Conservation (phyloP, 2,113 vertebrate species). For the Riparia riparia region DNA sequence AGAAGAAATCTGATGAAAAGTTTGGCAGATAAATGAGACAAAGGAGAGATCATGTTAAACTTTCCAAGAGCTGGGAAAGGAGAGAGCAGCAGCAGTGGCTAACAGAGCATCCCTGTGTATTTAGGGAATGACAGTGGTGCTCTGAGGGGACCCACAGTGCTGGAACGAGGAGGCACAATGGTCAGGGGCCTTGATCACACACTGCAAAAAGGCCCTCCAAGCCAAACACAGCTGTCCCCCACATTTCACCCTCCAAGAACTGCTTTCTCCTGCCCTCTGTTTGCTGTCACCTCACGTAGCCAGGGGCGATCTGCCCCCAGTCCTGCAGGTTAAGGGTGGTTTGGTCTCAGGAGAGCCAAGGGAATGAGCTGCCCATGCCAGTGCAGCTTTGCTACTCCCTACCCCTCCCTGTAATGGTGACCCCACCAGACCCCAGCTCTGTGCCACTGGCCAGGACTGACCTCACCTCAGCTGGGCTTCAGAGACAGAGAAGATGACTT, state of each 20-base stretch:
- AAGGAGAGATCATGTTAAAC: background rate
- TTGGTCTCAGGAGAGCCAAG: background rate
- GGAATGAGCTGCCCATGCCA: background rate
- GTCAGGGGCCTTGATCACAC: background rate
- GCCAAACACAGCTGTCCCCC: background rate
- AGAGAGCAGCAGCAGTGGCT: background rate
- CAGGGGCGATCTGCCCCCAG: background rate
- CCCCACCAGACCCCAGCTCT: background rate
- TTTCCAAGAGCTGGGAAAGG: background rate
- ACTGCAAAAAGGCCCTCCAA: background rate
- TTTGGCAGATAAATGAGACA: background rate
- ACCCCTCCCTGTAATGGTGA: background rate
- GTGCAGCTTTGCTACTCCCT: background rate
- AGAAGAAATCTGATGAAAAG: background rate
- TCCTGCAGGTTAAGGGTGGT: no score
- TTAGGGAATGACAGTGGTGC: background rate
- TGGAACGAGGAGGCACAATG: fast-evolving
- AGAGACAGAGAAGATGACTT: background rate
- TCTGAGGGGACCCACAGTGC: background rate
- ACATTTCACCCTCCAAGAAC: background rate
- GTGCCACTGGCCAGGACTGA: background rate
- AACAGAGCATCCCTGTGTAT: fast-evolving
- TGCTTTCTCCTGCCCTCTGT: background rate
- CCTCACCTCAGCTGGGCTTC: background rate
- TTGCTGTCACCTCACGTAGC: background rate